Percentiles rank a stretch among this genome's conserved stretches.
phyloP scores from a whole-genome alignment of 2,797 vertebrate species.

The Mus minutoides region DNA sequence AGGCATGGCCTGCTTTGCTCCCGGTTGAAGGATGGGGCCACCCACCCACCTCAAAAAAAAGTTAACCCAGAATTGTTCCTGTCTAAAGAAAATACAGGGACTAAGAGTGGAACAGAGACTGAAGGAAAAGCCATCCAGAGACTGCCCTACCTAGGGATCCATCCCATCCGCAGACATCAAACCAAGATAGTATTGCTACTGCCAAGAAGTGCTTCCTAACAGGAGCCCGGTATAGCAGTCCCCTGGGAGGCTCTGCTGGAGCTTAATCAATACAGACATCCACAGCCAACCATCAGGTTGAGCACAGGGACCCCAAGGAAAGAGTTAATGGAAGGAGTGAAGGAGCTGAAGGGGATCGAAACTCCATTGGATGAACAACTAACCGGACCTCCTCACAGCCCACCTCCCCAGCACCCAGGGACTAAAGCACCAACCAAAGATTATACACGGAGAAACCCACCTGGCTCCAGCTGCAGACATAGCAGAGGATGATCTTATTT shows the following conservation, averaged over 20 bases:
- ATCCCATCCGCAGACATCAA: not conserved
- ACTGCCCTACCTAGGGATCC: not conserved
- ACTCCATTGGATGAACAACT: not conserved
- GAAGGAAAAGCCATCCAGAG: not conserved
- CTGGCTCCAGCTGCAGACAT: not conserved
- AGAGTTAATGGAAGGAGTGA: not conserved
- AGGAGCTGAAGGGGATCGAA: too few relatives aligned
- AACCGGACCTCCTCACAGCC: too few relatives aligned
- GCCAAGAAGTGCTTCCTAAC: not conserved
- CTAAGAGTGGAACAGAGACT: not conserved
- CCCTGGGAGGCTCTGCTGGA: not conserved
- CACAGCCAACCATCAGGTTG: not conserved
- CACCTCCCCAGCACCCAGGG: too few relatives aligned
- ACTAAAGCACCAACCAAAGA: not conserved
- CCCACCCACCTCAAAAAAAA: not conserved
- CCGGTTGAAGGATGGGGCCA: not conserved
- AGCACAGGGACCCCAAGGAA: not conserved
- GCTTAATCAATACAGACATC: not conserved
- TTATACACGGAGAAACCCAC: fast-evolving
- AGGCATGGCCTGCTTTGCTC: fast-evolving
- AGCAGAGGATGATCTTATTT: not conserved
- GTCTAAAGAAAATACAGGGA: not conserved
- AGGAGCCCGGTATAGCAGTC: not conserved
- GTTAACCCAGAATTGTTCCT: not conserved
- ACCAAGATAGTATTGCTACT: not conserved